phyloP scores from a whole-genome alignment of 2,797 vertebrate genomes.

The Chaetodon trifasciatus region DNA sequence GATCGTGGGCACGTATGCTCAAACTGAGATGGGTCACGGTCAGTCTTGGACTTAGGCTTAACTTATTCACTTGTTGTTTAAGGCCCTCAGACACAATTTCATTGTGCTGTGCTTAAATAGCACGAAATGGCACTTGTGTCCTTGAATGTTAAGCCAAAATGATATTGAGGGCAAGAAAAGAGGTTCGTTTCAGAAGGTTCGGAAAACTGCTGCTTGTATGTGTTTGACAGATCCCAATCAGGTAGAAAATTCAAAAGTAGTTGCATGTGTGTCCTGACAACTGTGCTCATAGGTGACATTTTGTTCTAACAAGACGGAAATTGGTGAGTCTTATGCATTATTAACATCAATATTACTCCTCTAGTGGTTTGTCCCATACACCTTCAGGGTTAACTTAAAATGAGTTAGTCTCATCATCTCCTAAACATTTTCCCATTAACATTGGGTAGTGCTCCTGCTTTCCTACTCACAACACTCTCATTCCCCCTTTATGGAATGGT shows the following conservation, averaged over 20 bases:
- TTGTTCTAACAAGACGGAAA: slow-evolving; percentile 19
- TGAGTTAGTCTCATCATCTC: neutral
- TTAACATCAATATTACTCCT: neutral
- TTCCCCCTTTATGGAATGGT: slow-evolving; percentile 5
- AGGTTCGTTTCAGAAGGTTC: neutral
- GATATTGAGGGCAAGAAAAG: neutral
- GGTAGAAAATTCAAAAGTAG: slow-evolving; percentile 15
- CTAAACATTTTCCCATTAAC: neutral
- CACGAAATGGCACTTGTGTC: neutral
- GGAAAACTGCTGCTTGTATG: slow-evolving; percentile 44
- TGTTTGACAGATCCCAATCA: slow-evolving; percentile 82
- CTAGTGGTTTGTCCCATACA: neutral
- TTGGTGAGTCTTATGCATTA: neutral
- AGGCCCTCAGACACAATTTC: neutral
- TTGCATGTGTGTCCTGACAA: slow-evolving; percentile 25
- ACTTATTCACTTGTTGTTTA: neutral
- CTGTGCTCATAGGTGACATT: neutral
- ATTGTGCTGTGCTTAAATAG: neutral
- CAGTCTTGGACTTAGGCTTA: slow-evolving; percentile 83
- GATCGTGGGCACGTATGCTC: slow-evolving; percentile 95
- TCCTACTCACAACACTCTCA: slow-evolving; percentile 6
- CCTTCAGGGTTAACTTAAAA: neutral
- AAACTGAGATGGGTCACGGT: slow-evolving; percentile 98
- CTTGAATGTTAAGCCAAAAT: neutral
- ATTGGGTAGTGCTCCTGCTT: slow-evolving; percentile 12